Conservation (phyloP, 2,888 invertebrate genomes). For the Eupithecia subfuscata region DNA sequence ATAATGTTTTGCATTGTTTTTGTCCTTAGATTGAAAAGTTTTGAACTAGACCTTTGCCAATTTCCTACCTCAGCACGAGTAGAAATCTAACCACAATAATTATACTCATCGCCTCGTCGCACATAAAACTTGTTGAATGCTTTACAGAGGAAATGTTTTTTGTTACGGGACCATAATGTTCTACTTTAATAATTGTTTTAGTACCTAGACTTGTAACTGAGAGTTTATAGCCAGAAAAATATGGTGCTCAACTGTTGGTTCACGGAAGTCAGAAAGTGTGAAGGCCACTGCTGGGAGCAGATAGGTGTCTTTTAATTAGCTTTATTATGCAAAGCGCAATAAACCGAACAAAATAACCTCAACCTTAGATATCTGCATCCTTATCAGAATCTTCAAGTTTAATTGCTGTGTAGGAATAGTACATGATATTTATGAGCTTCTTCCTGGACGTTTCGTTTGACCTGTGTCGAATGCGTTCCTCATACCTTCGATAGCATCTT, state of each 20-base stretch:
- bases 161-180: constrained; percentile 2
- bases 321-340: neutral
- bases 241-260: neutral
- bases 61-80: neutral
- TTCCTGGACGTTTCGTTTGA: constrained; percentile 39
- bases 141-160: constrained; percentile 18
- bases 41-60: neutral
- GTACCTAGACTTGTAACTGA: neutral
- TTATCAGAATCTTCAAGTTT: constrained; percentile 29
- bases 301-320: neutral
- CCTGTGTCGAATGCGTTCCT: constrained; percentile 38
- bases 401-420: constrained; percentile 36
- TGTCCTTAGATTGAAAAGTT: neutral
- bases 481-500: constrained; percentile 35
- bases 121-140: constrained; percentile 28
- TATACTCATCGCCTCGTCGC: constrained; percentile 4
- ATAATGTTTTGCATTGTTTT: neutral
- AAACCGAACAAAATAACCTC: neutral
- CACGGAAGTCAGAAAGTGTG: neutral
- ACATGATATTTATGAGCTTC: constrained; percentile 37
- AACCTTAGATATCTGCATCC: neutral
- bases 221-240: constrained; percentile 5
- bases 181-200: constrained; percentile 10
- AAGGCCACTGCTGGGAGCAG: neutral
- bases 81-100: neutral